phyloP scores from a whole-genome alignment of 2,888 invertebrate species.

The Morpho helenor region DNA sequence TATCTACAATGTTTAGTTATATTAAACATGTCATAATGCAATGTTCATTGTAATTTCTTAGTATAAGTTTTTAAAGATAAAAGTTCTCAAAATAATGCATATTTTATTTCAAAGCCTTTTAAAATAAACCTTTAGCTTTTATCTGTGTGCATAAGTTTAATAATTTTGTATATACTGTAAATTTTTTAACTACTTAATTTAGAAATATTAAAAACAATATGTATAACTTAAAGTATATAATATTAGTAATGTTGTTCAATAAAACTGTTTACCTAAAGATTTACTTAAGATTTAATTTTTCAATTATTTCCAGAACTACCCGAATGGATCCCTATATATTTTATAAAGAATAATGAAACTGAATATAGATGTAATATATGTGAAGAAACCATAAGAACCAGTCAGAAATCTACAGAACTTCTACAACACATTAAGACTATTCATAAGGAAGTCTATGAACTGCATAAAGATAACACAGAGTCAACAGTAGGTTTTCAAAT shows the following conservation, averaged over 20 bases:
- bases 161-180: too few relatives aligned
- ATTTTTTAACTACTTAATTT: too few relatives aligned
- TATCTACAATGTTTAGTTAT: background rate
- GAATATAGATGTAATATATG: constrained; percentile 59
- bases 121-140: too few relatives aligned
- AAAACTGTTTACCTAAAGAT: background rate
- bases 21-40: background rate
- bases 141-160: too few relatives aligned
- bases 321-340: constrained; percentile 65
- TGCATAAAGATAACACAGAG: constrained; percentile 61
- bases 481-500: constrained; percentile 61
- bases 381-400: constrained; percentile 37
- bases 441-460: constrained; percentile 57
- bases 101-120: too few relatives aligned
- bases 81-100: too few relatives aligned
- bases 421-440: constrained; percentile 46
- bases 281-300: background rate
- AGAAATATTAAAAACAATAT: background rate
- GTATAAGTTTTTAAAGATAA: too few relatives aligned
- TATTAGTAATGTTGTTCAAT: too few relatives aligned
- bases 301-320: constrained; percentile 39
- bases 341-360: constrained; percentile 35
- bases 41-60: too few relatives aligned
- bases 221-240: background rate
- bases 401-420: constrained; percentile 43